Evolutionary conservation across 2,888 invertebrate species (phyloP), one percentile per base, ranked within the genome.

Genomic region (Agriopis leucophaearia): DNA sequence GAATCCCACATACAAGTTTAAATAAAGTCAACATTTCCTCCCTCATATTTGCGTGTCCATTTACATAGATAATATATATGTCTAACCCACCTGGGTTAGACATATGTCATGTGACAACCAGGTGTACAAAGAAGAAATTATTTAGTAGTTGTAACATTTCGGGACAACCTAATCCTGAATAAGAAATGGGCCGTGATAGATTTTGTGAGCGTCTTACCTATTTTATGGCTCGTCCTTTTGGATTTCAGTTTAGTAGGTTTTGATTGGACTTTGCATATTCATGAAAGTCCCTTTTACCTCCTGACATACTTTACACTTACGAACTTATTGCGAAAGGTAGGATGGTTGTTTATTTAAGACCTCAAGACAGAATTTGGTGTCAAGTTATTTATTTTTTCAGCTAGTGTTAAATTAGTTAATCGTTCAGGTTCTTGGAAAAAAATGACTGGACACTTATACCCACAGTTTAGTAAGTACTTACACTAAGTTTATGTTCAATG

Each of bases 121-220:
- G 77, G 59, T 59, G 52, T 40, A 12, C 27, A 10, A 27, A 66
- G 36, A 40, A 55, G 71, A 84, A 83, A 86, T 87, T 81, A 87
- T 87, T 86, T 80, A 85, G 77, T 62, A 60, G 64, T 72, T 71
- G 76, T 78, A 80, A 59, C 64, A 55, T 78, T 78, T 56, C n/a
- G 47, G 51, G 55, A 62, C 52, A 52, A 47, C 59, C 68, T 62
- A 51, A 40, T 38, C 48, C 35, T 71, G 64, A 68, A 68, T 71
- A 64, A 68, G 55, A 56, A 38, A 71, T 68, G 18, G 10, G 38
- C 16, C 18, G 59, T 68, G 67, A 65, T 67, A 62, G 63, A 52
- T 64, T 61, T 63, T 63, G 58, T 40, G 42, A 50, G 52, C 13
- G 57, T 50, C 62, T 56, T 38, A 60, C 64, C 56, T 59, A 48